Evolutionary conservation across 2,888 invertebrate genomes (phyloP), one percentile per base, ranked within the genome.

Genomic region (Abrostola triplasia): DNA sequence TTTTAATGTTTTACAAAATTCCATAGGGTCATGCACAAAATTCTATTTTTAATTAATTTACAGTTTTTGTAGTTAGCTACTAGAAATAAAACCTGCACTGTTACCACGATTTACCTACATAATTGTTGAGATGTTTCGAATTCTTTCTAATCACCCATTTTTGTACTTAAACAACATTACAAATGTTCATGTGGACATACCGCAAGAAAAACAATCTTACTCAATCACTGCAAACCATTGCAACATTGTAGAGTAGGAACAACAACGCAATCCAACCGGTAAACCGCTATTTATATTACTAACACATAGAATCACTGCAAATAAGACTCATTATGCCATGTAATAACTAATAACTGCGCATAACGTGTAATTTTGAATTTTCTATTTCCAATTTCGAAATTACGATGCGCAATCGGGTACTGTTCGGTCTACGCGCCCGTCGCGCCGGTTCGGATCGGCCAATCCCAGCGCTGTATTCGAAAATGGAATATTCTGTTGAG

Each of bases 361-460:
- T 62, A 80, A 80, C 77, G 66, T 70, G 75, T 83, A 85, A 88
- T 87, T 86, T 86, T 55, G 77, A 82, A 85, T 84, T 85, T 85
- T 86, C 86, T 84, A 88, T 88, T 85, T 88, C 77, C 84, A 86
- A 87, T 88, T 85, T 71, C 85, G 68, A 83, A 88, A 89, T 89
- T 84, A 83, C 81, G 77, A 76, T 77, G 67, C 67, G 73, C 71
- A 75, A 79, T 79, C 64, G 67, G 44, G 56, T 58, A 58, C 59
- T 76, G 79, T 79, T 79, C 74, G 67, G 65, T 72, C 77, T 58
- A 59, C 71, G 52, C 56, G 41, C 13, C 8, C 44, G 44, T 24
- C 24, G 24, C 24, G 24, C 24, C 44, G 35, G 59, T 59, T 55
- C 37, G 48, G 63, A 59, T 64, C 73, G 38, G 55, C 83, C 84